phyloP scores from a whole-genome alignment of 1,140 invertebrate genomes.

The Orchestia grillus region DNA sequence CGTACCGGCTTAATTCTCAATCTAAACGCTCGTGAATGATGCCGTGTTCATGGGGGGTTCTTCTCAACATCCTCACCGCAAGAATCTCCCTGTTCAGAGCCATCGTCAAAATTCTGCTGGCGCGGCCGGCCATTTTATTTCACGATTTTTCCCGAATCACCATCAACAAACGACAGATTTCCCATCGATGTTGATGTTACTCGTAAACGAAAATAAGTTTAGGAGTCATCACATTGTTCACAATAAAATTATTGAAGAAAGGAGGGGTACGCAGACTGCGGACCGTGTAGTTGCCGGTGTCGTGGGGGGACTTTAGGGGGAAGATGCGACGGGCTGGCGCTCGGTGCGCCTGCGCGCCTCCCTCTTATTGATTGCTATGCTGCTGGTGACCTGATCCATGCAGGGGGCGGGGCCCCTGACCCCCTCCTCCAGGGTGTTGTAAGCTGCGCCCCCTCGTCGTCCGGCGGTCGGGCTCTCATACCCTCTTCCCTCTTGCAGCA shows the following conservation, averaged over 20 bases:
- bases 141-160: background rate
- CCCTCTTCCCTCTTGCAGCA: background rate
- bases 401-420: background rate
- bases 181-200: background rate
- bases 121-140: too few species aligned
- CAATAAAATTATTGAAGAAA: background rate
- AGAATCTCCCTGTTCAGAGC: too few species aligned
- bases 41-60: too few species aligned
- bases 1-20: too few species aligned
- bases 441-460: background rate
- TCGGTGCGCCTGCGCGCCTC: conserved; percentile 3
- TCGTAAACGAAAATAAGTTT: background rate
- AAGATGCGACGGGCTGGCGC: background rate
- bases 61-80: too few species aligned
- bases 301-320: too few species aligned
- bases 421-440: background rate
- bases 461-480: background rate
- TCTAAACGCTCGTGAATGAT: too few species aligned
- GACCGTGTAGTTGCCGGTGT: background rate
- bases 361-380: conserved; percentile 30
- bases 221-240: background rate
- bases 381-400: conserved; percentile 14
- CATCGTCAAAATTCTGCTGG: too few species aligned
- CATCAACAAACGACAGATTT: background rate
- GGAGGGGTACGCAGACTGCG: too few species aligned